Evolutionary conservation across 2,797 vertebrate species (phyloP).

Genomic region (Echeneis naucrates): DNA sequence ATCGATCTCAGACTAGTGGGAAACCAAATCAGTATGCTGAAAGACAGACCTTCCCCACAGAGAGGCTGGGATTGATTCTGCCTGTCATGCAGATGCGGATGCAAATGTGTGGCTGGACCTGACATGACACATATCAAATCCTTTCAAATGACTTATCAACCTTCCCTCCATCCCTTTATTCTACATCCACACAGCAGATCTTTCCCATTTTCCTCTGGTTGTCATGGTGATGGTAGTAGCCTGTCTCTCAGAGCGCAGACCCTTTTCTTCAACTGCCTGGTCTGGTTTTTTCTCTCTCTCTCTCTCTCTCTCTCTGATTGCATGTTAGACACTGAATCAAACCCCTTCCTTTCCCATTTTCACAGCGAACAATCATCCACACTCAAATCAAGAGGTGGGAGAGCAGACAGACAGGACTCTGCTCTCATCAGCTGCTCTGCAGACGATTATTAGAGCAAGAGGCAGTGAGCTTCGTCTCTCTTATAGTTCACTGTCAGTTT

Average conservation of each 20-base stretch:
- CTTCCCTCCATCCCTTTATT: conserved; percentile 28
- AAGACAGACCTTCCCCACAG: conserved; percentile 18
- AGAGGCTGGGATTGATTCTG: conserved; percentile 1
- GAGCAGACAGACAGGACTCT: conserved; percentile 24
- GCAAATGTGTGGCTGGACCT: conserved; percentile 9
- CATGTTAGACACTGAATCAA: conserved; percentile 34
- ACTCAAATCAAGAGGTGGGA: conserved; percentile 14
- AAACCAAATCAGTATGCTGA: conserved; percentile 23
- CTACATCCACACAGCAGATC: conserved; percentile 16
- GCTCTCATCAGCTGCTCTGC: conserved; percentile 28
- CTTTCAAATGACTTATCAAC: conserved; percentile 56
- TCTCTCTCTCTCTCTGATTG: conserved; percentile 13
- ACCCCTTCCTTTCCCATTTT: conserved; percentile 54
- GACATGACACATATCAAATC: conserved; percentile 24
- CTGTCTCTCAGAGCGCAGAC: conserved; percentile 70
- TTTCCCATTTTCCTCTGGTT: conserved; percentile 62
- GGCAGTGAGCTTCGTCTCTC: neutral
- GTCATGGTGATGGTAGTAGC: conserved; percentile 79
- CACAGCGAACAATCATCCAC: conserved; percentile 41
- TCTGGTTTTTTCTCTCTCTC: conserved; percentile 35
- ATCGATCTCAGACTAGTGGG: conserved; percentile 19
- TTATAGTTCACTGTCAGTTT: conserved; percentile 36
- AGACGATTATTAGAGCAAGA: conserved; percentile 32
- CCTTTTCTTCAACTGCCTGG: conserved; percentile 47
- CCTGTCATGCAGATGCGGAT: neutral